These are phyloP conservation scores for Hydraecia micacea DNA, from an alignment of 2,888 invertebrate genomes.

Conservation along the genomic window DNA sequence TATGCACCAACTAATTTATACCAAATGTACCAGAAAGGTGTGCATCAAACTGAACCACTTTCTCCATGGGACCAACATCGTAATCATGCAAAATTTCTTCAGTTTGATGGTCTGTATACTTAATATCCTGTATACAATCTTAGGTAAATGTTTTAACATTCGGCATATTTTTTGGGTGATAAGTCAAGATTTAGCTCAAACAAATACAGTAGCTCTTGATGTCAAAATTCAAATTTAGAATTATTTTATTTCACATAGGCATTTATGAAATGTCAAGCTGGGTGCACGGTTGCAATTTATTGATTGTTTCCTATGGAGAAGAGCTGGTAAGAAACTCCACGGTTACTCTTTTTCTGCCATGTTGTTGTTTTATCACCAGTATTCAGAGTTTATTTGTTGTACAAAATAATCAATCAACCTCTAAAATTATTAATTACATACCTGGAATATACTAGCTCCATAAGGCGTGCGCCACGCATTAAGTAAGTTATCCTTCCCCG, in stretches of 20 bases:
- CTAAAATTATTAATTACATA: conserved; percentile 73
- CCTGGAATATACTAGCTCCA: conserved; percentile 99
- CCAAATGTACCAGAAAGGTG: neutral
- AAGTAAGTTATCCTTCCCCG: conserved; percentile 99
- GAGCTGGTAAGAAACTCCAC: neutral
- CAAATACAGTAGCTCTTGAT: neutral
- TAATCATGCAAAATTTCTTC: too few relatives aligned
- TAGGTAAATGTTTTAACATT: neutral
- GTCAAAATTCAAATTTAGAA: neutral
- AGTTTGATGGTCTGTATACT: too few relatives aligned
- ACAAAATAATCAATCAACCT: neutral
- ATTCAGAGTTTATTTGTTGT: neutral
- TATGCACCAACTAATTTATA: neutral
- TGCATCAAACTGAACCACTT: neutral
- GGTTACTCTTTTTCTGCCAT: neutral
- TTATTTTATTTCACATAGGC: neutral
- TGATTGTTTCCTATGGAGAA: neutral
- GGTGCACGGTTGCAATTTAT: neutral
- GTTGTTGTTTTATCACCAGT: neutral
- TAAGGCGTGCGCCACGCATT: conserved; percentile 99
- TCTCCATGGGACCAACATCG: too few relatives aligned
- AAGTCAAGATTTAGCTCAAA: too few relatives aligned
- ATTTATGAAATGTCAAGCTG: neutral
- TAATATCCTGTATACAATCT: too few relatives aligned
- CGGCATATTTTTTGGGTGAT: neutral